Conservation (phyloP, 2,113 vertebrate species). For the Ceratotherium simum region DNA sequence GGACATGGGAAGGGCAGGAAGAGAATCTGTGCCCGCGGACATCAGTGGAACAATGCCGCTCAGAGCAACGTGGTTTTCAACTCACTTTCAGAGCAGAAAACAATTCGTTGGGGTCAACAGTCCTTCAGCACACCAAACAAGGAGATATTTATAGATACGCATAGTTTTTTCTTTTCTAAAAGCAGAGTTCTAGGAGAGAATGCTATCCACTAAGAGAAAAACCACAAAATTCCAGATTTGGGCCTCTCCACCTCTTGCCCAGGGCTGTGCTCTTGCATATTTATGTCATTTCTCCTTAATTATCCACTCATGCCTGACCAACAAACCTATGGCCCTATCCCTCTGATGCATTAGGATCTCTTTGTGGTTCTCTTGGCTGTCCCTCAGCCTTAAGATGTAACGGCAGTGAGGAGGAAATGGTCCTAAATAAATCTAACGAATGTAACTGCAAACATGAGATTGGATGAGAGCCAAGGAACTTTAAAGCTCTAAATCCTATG, state of each 20-base stretch:
- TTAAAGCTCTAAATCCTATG: not conserved
- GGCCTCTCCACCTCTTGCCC: not conserved
- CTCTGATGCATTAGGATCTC: not conserved
- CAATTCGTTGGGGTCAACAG: conserved; percentile 56
- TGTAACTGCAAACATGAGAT: not conserved
- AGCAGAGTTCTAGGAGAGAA: not conserved
- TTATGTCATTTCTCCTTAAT: not conserved
- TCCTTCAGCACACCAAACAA: conserved; percentile 2
- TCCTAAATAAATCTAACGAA: not conserved
- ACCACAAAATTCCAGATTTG: not conserved
- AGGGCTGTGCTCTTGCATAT: not conserved
- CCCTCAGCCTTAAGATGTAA: not conserved
- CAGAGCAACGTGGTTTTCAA: conserved; percentile 35
- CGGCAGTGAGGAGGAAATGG: not conserved
- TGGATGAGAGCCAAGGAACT: not conserved
- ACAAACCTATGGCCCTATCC: accelerated
- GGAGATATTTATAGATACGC: conserved; percentile 64
- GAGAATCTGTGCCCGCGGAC: not conserved
- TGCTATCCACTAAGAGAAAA: not conserved
- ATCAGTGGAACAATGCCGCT: conserved; percentile 60
- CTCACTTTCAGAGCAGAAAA: conserved; percentile 62
- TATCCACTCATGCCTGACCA: not conserved
- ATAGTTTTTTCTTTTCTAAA: conserved; percentile 28
- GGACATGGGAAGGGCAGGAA: conserved; percentile 75
- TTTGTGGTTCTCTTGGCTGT: not conserved